A percentile compares a stretch with the other conserved stretches of the same genome.
Conservation (phyloP, 37 sponge, comb jelly and placozoan species). For the Eunapius fragilis region DNA sequence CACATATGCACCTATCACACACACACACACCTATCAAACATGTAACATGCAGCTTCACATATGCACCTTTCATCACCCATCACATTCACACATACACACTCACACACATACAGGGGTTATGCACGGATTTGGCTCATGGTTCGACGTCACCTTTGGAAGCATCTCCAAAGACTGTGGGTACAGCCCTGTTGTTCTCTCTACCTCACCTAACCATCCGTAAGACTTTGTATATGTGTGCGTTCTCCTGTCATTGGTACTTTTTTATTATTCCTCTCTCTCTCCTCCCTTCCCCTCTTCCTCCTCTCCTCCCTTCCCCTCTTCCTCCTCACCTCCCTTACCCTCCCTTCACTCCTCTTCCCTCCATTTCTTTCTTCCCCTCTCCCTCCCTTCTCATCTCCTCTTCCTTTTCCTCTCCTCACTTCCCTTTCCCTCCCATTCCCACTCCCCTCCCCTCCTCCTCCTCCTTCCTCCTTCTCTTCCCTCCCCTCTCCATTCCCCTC, state of each 20-base stretch:
- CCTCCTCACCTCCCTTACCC: background rate
- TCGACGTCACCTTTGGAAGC: too few relatives aligned
- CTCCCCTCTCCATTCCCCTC: too few relatives aligned
- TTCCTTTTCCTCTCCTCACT: background rate
- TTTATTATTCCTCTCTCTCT: background rate
- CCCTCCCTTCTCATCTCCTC: background rate
- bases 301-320: background rate
- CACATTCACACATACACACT: constrained; percentile 3
- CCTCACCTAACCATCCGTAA: too few relatives aligned
- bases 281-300: background rate
- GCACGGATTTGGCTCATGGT: too few relatives aligned
- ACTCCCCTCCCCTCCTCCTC: too few relatives aligned
- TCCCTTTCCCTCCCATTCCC: background rate
- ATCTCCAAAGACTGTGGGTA: too few relatives aligned
- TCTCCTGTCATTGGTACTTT: background rate
- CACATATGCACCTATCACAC: background rate
- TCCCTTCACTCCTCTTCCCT: background rate
- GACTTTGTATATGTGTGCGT: too few relatives aligned
- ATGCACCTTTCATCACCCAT: too few relatives aligned
- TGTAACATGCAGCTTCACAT: background rate
- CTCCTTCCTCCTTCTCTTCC: background rate
- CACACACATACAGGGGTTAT: constrained; percentile 24
- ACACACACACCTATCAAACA: constrained; percentile 11
- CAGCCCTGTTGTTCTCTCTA: background rate
- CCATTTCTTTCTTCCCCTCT: background rate